Evolutionary conservation across 2,888 invertebrate species (phyloP).

Genomic region (Cataglyphis rosenhaueri): DNA sequence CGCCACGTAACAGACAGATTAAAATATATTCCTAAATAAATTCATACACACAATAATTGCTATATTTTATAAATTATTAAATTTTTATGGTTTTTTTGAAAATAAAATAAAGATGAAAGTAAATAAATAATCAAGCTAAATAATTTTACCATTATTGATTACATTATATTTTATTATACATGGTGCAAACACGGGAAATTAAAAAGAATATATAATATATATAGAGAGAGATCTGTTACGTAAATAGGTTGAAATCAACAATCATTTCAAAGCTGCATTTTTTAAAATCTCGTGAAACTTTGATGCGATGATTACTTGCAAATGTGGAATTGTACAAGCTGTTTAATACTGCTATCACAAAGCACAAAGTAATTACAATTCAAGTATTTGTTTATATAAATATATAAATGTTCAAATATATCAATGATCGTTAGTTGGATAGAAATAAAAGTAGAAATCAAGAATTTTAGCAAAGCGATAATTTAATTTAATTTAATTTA

Average conservation of each 20-base stretch:
- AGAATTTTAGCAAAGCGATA: background rate
- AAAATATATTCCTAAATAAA: too few relatives aligned
- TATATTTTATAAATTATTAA: too few relatives aligned
- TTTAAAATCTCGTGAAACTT: constrained; percentile 19
- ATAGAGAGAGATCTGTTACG: background rate
- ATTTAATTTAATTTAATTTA: background rate
- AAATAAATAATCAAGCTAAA: too few relatives aligned
- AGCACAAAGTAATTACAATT: constrained; percentile 14
- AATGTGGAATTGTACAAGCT: background rate
- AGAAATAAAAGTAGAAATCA: background rate
- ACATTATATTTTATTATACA: background rate
- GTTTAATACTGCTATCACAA: constrained; percentile 17
- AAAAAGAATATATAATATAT: background rate
- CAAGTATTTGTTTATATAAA: background rate
- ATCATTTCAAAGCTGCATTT: background rate
- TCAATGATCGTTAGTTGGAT: background rate
- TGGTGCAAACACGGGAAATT: background rate
- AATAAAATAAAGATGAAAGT: too few relatives aligned
- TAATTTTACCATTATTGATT: too few relatives aligned
- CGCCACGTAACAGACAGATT: too few relatives aligned
- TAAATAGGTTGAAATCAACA: background rate
- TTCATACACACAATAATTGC: too few relatives aligned
- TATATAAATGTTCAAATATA: background rate
- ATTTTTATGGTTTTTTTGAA: too few relatives aligned
- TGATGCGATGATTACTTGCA: background rate